Conservation (phyloP, 1,140 invertebrate species). For the Brachionus manjavacas region DNA sequence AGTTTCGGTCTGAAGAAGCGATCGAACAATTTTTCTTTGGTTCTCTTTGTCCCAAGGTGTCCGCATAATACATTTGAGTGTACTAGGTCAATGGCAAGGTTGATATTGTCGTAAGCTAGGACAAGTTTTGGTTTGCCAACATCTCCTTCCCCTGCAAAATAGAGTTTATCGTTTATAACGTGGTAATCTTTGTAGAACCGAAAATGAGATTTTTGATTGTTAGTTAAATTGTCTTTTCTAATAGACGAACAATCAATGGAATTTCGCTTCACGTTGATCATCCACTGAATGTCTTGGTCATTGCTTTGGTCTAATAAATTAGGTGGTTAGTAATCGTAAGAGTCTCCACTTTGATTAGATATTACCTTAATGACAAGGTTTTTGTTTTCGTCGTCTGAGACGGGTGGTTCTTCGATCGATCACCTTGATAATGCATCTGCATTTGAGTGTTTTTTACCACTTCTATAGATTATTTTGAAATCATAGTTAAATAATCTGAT, state of each 20-base stretch:
- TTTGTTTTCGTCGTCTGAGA: background rate
- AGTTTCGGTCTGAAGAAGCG: constrained; percentile 12
- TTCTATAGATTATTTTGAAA: background rate
- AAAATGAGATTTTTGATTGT: background rate
- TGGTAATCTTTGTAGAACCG: background rate
- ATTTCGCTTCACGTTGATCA: background rate
- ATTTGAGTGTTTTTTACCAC: background rate
- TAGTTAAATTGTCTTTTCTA: background rate
- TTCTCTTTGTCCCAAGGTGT: constrained; percentile 3
- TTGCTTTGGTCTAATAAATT: constrained; percentile 5
- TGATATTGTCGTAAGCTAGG: background rate
- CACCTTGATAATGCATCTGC: constrained; percentile 44
- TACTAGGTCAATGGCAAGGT: background rate
- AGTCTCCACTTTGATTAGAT: background rate
- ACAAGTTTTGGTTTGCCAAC: background rate
- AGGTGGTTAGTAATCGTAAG: background rate
- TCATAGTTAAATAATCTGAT: constrained; percentile 7
- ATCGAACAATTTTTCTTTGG: background rate
- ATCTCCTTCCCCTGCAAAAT: background rate
- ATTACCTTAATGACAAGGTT: background rate
- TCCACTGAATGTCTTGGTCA: background rate
- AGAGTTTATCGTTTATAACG: background rate
- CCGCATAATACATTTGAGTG: constrained; percentile 25
- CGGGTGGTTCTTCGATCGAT: background rate
- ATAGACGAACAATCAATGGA: background rate